Evolutionary conservation across 2,113 vertebrate genomes (phyloP), one percentile per base, ranked within the genome.

Genomic region (Epinephelus cyanopodus): DNA sequence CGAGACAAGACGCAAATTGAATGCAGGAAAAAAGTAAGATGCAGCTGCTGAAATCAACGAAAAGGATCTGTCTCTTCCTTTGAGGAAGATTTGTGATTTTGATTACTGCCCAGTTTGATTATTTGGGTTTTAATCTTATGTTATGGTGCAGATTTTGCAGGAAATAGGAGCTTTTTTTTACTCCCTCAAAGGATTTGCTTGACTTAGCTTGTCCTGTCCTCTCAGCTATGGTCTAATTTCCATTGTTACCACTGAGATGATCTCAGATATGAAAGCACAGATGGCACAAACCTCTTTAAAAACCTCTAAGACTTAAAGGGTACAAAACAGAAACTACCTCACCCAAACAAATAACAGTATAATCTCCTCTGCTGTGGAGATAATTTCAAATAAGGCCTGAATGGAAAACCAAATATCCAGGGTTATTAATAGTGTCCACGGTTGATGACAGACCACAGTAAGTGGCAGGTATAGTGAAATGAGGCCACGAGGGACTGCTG

Each of bases 401-500:
- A 84, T 58, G 65, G 27, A 68, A 87, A 85, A 74, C 77, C 57
- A 86, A 79, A 86, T 76, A 65, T 72, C 64, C 62, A 50, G 33
- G 69, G 56, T 85, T 94, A 92, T 92, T 93, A 92, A 90, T 86
- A 91, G 86, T 74, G 71, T 25, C 66, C 50, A 11, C n/a, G 29
- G 61, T 68, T 79, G 70, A 85, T 72, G 71, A 83, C 89, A 74
- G 79, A 77, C 79, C 39, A 33, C 73, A 77, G 77, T 83, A 84
- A 90, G 83, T 81, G 90, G 79, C 91, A 94, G 90, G 93, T 93
- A 92, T 74, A 77, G 83, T 83, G 75, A 90, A 92, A 90, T 78
- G 58, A 86, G 84, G 84, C 77, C 92, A 83, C 61, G 6, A 3
- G 85, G 78, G 90, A 86, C 81, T 39, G 70, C 81, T 79, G 81